A percentile compares a stretch with the other conserved stretches of the same genome.
phyloP scores from a whole-genome alignment of 2,113 vertebrate genomes.

The Phasianus colchicus region DNA sequence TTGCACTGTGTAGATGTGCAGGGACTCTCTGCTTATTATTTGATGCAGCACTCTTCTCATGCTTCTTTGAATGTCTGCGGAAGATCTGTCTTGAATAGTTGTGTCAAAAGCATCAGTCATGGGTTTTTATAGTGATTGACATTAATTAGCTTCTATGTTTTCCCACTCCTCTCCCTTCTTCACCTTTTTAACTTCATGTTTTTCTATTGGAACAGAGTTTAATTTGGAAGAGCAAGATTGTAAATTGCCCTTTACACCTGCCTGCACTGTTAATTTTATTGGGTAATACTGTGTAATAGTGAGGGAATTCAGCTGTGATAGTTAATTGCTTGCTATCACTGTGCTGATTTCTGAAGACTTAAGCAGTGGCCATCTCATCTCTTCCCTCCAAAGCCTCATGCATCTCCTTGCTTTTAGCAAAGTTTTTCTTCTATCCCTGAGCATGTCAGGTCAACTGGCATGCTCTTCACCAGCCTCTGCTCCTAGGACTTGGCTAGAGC shows the following conservation, averaged over 20 bases:
- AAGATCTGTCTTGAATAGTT: background rate
- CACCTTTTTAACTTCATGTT: slow-evolving; percentile 13
- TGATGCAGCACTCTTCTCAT: background rate
- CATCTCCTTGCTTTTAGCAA: background rate
- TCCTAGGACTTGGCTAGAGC: background rate
- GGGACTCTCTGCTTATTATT: slow-evolving; percentile 10
- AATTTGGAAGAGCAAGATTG: slow-evolving; percentile 23
- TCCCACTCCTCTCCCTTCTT: background rate
- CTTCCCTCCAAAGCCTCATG: background rate
- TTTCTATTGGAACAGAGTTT: slow-evolving; percentile 32
- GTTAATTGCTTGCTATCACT: background rate
- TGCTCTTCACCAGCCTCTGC: background rate
- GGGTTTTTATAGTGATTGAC: slow-evolving; percentile 39
- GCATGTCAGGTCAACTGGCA: background rate
- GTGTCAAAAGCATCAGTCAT: slow-evolving; percentile 54
- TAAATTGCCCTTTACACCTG: slow-evolving; percentile 2
- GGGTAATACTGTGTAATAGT: background rate
- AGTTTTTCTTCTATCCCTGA: background rate
- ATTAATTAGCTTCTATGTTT: slow-evolving; percentile 57
- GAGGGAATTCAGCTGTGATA: background rate
- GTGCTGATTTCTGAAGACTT: background rate
- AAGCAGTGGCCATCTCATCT: background rate
- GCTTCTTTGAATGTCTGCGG: background rate
- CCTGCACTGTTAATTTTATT: background rate
- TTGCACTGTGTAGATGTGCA: slow-evolving; percentile 9